Conservation (phyloP, 1,140 invertebrate species). For the Pseudomyrmex sp. region DNA sequence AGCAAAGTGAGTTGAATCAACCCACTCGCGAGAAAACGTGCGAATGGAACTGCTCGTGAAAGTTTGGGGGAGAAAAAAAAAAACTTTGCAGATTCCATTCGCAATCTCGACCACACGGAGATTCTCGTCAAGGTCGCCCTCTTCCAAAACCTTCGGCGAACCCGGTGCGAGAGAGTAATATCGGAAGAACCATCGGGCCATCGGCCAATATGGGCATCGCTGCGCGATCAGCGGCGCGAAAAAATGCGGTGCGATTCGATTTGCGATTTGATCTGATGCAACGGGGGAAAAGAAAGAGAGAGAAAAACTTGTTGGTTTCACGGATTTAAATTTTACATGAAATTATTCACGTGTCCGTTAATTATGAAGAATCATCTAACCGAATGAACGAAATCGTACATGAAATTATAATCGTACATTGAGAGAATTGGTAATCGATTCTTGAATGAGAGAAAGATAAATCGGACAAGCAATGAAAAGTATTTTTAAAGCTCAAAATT, state of each 20-base stretch:
- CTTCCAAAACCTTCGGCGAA: background rate
- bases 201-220: slow-evolving; percentile 31
- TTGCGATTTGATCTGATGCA: slow-evolving; percentile 43
- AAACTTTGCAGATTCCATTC: slow-evolving; percentile 32
- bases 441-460: slow-evolving; percentile 5
- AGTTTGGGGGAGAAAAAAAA: slow-evolving; percentile 39
- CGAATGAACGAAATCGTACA: background rate
- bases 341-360: slow-evolving; percentile 5
- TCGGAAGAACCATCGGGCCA: slow-evolving; percentile 23
- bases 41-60: slow-evolving; percentile 37
- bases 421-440: slow-evolving; percentile 33
- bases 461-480: slow-evolving; percentile 3
- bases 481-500: no score
- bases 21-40: background rate
- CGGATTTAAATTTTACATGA: slow-evolving; percentile 45
- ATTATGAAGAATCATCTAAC: slow-evolving; percentile 26
- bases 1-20: background rate
- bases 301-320: slow-evolving; percentile 18
- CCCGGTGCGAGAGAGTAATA: slow-evolving; percentile 34
- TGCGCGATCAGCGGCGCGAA: slow-evolving; percentile 49
- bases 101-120: background rate
- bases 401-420: background rate
- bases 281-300: slow-evolving; percentile 6
- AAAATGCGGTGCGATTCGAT: slow-evolving; percentile 51
- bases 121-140: slow-evolving; percentile 12